These are phyloP conservation scores for Prorops nasuta DNA, from an alignment of 1,140 invertebrate genomes.

Conservation along the genomic window DNA sequence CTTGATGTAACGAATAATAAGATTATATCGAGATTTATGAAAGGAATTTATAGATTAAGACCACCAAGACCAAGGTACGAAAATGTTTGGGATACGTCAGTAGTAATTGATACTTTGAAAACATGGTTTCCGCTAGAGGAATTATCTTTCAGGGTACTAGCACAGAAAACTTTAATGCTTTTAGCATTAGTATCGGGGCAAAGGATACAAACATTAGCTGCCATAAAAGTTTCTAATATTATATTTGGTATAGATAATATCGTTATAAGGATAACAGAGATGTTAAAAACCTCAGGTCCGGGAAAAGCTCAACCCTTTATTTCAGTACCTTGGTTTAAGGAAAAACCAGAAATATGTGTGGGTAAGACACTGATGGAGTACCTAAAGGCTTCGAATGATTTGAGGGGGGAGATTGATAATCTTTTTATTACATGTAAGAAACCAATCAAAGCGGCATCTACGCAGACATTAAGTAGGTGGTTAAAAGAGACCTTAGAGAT, in stretches of 20 bases:
- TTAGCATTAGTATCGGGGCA: background rate
- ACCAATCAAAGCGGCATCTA: background rate
- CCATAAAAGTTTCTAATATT: background rate
- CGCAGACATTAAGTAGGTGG: background rate
- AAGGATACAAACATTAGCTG: background rate
- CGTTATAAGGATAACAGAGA: background rate
- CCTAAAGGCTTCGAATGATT: background rate
- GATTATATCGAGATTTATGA: constrained; percentile 7
- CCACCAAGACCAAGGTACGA: constrained; percentile 19
- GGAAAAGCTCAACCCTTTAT: background rate
- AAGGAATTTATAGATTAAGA: constrained; percentile 18
- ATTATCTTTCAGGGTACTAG: background rate
- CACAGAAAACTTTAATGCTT: background rate
- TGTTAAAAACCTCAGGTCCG: background rate
- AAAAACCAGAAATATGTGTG: background rate
- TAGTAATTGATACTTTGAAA: background rate
- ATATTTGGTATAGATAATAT: background rate
- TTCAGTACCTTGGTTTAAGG: background rate
- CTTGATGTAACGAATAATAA: background rate
- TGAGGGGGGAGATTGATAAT: background rate
- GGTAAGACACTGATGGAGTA: background rate
- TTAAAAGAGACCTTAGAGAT: background rate
- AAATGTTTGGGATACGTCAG: background rate
- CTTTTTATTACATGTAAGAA: background rate
- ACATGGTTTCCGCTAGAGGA: background rate